A percentile compares a stretch with the other conserved stretches of the same genome.
These are phyloP conservation scores for Aleiodes leptofemur DNA, from an alignment of 2,888 invertebrate species.

Conservation along the genomic window DNA sequence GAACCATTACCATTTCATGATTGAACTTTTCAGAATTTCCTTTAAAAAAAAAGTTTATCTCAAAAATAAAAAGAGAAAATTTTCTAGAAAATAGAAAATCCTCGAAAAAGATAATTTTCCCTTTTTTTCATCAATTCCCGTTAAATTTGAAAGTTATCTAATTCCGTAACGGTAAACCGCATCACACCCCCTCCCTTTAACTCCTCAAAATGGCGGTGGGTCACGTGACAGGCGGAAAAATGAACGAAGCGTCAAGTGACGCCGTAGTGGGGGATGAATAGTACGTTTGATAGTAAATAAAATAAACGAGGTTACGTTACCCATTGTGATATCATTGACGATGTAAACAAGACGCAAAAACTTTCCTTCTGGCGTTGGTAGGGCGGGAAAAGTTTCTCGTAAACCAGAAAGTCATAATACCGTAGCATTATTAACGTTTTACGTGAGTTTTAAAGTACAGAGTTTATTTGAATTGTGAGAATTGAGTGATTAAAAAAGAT, in stretches of 20 bases:
- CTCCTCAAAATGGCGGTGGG: background rate
- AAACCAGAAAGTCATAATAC: background rate
- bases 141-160: background rate
- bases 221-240: constrained; percentile 12
- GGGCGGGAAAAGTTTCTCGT: constrained; percentile 19
- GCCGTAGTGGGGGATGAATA: constrained; percentile 3
- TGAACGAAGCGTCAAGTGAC: background rate
- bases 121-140: too few relatives aligned
- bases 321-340: constrained; percentile 21
- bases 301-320: constrained; percentile 37
- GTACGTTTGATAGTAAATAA: constrained; percentile 37
- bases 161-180: background rate
- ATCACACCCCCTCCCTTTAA: too few relatives aligned
- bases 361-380: background rate
- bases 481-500: background rate
- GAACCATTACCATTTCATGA: too few relatives aligned
- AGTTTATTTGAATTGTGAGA: background rate
- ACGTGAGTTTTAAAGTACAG: background rate
- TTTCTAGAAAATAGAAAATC: background rate
- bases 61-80: background rate
- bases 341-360: constrained; percentile 38
- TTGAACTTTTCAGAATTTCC: too few relatives aligned
- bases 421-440: background rate
- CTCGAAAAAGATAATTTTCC: background rate
- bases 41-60: too few relatives aligned